Evolutionary conservation across 2,888 invertebrate species (phyloP).

Genomic region (Oligia fasciuncula): DNA sequence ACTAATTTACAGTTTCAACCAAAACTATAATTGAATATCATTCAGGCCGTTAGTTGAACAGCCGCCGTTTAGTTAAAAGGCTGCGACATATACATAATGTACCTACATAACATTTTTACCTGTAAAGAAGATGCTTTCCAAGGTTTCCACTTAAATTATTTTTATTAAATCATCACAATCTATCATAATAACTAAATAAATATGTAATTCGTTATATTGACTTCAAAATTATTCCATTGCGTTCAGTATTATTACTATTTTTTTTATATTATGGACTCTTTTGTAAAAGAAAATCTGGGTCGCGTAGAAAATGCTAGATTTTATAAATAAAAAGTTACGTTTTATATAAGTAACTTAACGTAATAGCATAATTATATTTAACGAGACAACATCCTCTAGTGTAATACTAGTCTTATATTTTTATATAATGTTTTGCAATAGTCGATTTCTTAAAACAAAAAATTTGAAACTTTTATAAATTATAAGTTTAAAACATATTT

Average conservation of each 20-base stretch:
- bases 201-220: constrained; percentile 11
- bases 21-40: no score
- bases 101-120: background rate
- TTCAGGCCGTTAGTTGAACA: no score
- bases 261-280: constrained; percentile 8
- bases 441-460: constrained; percentile 24
- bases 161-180: constrained; percentile 41
- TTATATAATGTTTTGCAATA: constrained; percentile 52
- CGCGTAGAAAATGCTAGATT: constrained; percentile 55
- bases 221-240: constrained; percentile 29
- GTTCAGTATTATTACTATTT: constrained; percentile 56
- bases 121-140: background rate
- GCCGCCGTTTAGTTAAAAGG: no score
- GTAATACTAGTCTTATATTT: constrained; percentile 65
- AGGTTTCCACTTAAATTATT: background rate
- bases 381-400: constrained; percentile 50
- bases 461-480: constrained; percentile 28
- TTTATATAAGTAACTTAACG: constrained; percentile 31
- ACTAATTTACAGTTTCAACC: no score
- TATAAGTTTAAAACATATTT: constrained; percentile 25
- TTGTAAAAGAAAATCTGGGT: constrained; percentile 22
- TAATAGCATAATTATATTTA: constrained; percentile 60
- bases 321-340: constrained; percentile 17
- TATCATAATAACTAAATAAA: constrained; percentile 45
- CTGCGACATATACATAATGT: no score